These are phyloP conservation scores for Lophius piscatorius DNA, from an alignment of 2,113 vertebrate species.

Conservation along the genomic window DNA sequence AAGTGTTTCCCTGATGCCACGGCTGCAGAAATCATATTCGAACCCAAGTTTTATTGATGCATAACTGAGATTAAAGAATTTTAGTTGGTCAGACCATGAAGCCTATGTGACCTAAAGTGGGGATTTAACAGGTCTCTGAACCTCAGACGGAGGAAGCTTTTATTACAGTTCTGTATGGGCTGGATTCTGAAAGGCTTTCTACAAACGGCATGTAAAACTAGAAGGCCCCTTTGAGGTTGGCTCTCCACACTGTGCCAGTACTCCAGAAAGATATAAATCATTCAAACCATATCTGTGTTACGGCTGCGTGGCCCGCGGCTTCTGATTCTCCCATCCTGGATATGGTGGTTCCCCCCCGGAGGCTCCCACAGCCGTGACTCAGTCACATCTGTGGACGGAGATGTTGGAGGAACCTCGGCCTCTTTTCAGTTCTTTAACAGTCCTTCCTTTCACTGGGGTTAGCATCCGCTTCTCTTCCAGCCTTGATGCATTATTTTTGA, in stretches of 20 bases:
- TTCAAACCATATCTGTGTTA: conserved; percentile 63
- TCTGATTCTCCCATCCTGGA: conserved; percentile 14
- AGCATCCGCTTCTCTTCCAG: too few species aligned
- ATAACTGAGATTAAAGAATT: conserved; percentile 43
- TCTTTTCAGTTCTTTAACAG: too few species aligned
- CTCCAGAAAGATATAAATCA: conserved; percentile 62
- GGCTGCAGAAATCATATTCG: conserved; percentile 30
- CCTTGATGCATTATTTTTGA: too few species aligned
- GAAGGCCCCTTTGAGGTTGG: conserved; percentile 21
- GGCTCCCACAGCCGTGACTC: too few species aligned
- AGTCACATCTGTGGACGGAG: too few species aligned
- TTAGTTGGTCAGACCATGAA: conserved; percentile 37
- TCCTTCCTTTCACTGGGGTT: too few species aligned
- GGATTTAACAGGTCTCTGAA: conserved; percentile 60
- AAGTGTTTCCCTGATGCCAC: background rate
- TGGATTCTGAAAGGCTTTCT: conserved; percentile 48
- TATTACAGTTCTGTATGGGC: conserved; percentile 9
- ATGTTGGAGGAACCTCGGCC: too few species aligned
- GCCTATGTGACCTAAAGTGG: conserved; percentile 40
- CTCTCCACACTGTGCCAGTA: conserved; percentile 13
- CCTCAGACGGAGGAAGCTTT: conserved; percentile 12
- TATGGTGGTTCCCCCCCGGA: too few species aligned
- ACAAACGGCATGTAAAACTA: conserved; percentile 43
- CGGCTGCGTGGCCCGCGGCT: conserved; percentile 27
- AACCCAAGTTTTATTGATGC: conserved; percentile 48